A percentile compares a stretch with the other conserved stretches of the same genome.
Conservation (phyloP, 2,888 invertebrate genomes). For the Leucophenga maculata region DNA sequence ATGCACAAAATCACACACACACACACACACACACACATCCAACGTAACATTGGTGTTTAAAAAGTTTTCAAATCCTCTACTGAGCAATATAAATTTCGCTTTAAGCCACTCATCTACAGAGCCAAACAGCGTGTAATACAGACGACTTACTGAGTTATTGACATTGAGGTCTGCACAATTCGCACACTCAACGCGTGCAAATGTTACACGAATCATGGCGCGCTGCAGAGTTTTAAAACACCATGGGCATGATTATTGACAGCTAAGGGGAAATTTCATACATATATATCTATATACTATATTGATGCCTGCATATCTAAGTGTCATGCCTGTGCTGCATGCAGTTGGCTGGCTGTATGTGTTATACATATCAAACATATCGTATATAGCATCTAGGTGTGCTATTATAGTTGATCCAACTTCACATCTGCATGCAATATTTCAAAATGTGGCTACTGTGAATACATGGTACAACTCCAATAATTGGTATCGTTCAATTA, state of each 20-base stretch:
- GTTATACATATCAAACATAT: too few relatives aligned
- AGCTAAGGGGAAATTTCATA: not conserved
- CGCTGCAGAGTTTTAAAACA: not conserved
- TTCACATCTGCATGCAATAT: too few relatives aligned
- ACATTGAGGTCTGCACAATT: not conserved
- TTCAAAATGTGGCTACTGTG: too few relatives aligned
- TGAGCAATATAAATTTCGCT: slow-evolving; percentile 26
- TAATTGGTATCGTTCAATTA: slow-evolving; percentile 14
- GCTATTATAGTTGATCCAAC: too few relatives aligned
- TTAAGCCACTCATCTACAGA: slow-evolving; percentile 15
- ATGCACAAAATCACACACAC: not conserved
- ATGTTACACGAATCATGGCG: slow-evolving; percentile 2
- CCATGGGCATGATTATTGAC: slow-evolving; percentile 13
- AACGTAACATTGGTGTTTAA: not conserved
- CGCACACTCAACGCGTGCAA: slow-evolving; percentile 5
- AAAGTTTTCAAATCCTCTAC: slow-evolving; percentile 24
- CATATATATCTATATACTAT: too few relatives aligned
- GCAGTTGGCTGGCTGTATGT: too few relatives aligned
- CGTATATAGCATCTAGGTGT: too few relatives aligned
- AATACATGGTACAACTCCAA: not conserved
- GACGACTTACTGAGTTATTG: not conserved
- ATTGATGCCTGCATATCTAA: too few relatives aligned
- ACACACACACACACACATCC: not conserved
- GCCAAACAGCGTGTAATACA: not conserved
- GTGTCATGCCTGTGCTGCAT: too few relatives aligned